A percentile compares a stretch with the other conserved stretches of the same genome.
These are phyloP conservation scores for Tetrax tetrax DNA, from an alignment of 2,113 vertebrate genomes.

Conservation along the genomic window DNA sequence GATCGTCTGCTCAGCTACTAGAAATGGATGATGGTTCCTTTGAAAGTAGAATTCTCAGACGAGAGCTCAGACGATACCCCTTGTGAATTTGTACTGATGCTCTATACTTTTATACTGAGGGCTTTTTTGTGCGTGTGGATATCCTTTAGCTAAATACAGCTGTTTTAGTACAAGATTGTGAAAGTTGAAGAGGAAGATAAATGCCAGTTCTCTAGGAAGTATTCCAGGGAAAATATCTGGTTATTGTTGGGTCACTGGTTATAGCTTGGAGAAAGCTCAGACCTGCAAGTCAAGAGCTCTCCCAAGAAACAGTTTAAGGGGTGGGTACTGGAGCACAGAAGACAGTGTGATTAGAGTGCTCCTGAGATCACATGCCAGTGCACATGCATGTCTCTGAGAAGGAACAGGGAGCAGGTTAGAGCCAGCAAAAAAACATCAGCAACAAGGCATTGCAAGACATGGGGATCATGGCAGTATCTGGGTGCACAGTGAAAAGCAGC, in stretches of 20 bases:
- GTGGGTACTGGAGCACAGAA: background rate
- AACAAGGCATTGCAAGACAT: background rate
- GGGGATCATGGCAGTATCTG: background rate
- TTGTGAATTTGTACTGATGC: background rate
- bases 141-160: background rate
- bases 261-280: background rate
- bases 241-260: background rate
- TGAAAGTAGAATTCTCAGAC: background rate
- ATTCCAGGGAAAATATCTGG: background rate
- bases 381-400: background rate
- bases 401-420: background rate
- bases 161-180: background rate
- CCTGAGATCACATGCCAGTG: background rate
- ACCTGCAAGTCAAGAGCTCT: background rate
- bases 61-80: fast-evolving
- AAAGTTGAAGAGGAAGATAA: background rate
- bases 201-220: background rate
- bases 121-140: background rate
- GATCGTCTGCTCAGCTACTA: background rate
- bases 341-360: background rate
- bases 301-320: background rate
- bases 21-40: background rate
- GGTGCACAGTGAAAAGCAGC: background rate
- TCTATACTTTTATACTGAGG: background rate
- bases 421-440: background rate